A percentile compares a stretch with the other conserved stretches of the same genome.
Conservation (phyloP, 2,113 vertebrate species). For the Gyps fulvus region DNA sequence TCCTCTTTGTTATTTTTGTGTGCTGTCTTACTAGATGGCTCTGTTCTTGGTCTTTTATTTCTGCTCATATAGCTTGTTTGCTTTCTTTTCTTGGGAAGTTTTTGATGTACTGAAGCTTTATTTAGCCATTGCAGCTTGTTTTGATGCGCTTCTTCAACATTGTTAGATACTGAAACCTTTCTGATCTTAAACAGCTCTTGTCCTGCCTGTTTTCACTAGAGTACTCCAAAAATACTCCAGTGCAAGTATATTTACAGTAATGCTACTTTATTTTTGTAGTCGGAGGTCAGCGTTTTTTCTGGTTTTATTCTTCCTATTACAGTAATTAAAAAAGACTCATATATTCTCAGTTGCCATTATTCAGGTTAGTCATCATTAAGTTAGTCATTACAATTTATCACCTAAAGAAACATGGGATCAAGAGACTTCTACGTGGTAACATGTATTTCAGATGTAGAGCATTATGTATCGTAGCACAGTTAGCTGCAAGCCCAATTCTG, state of each 20-base stretch:
- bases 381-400: background rate
- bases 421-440: background rate
- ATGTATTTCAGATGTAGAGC: background rate
- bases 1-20: accelerated
- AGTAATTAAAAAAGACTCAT: background rate
- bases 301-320: background rate
- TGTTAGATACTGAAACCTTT: background rate
- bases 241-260: background rate
- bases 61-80: background rate
- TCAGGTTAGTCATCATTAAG: background rate
- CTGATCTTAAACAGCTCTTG: background rate
- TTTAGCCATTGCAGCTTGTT: background rate
- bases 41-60: background rate
- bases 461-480: background rate
- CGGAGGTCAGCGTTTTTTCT: background rate
- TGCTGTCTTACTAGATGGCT: background rate
- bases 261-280: background rate
- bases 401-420: background rate
- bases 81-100: background rate
- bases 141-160: background rate
- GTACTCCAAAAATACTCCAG: background rate
- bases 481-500: background rate
- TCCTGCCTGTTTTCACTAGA: background rate
- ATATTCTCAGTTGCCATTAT: background rate
- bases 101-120: background rate